Conservation (phyloP, 2,113 vertebrate species). For the Poecile atricapillus region DNA sequence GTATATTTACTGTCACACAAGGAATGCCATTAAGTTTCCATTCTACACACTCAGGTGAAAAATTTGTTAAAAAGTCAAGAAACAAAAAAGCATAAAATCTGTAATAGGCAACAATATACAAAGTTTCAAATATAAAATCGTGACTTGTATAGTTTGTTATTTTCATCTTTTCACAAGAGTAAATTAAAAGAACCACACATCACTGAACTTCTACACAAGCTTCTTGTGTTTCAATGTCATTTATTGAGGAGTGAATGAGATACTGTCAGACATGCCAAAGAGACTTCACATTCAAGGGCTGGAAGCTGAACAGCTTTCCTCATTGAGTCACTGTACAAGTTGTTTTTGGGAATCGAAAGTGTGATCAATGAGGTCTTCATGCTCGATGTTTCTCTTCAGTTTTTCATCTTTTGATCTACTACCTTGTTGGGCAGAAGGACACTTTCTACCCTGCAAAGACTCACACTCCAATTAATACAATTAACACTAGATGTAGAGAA, state of each 20-base stretch:
- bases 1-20: conserved; percentile 24
- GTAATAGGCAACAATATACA: conserved; percentile 35
- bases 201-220: conserved; percentile 72
- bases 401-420: conserved; percentile 66
- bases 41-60: conserved; percentile 13
- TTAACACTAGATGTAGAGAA: conserved; percentile 69
- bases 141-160: conserved; percentile 10
- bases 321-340: conserved; percentile 64
- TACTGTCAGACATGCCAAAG: conserved; percentile 79
- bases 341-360: conserved; percentile 56
- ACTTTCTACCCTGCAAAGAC: conserved; percentile 64
- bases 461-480: conserved; percentile 71
- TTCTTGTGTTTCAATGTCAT: conserved; percentile 75
- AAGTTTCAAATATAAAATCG: conserved; percentile 20
- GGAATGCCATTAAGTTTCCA: conserved; percentile 1
- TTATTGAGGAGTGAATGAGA: conserved; percentile 82
- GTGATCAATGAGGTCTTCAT: conserved; percentile 70
- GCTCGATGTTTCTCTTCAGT: conserved; percentile 58
- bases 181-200: conserved; percentile 72
- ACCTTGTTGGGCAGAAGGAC: conserved; percentile 63
- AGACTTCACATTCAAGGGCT: conserved; percentile 82
- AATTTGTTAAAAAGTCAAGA: conserved; percentile 17
- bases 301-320: conserved; percentile 71
- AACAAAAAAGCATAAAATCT: conserved; percentile 20
- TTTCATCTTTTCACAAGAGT: conserved; percentile 49